Evolutionary conservation across 2,113 vertebrate genomes (phyloP).

Genomic region (Capreolus pygargus): DNA sequence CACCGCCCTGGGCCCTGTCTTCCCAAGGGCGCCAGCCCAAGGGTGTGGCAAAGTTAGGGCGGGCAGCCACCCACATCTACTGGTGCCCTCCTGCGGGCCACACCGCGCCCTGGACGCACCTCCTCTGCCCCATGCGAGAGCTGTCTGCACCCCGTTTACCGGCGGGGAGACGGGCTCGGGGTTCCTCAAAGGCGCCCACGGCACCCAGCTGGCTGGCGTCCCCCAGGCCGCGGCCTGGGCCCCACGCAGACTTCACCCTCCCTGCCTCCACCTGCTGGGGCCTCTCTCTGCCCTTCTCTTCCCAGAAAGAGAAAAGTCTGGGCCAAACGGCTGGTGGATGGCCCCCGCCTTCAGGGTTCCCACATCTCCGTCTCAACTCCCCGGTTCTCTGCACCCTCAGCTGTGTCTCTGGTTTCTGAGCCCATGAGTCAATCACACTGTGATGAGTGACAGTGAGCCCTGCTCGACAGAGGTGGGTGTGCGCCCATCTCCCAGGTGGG

Average conservation of each 20-base stretch:
- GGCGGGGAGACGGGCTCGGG: rapidly evolving
- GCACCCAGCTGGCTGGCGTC: background rate
- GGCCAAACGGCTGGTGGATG: rapidly evolving
- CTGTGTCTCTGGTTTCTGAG: background rate
- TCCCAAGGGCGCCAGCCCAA: background rate
- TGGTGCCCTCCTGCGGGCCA: background rate
- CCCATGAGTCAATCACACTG: rapidly evolving
- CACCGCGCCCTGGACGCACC: rapidly evolving
- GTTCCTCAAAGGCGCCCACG: background rate
- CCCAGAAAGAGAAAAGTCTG: background rate
- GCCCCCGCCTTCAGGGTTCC: no score
- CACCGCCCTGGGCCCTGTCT: background rate
- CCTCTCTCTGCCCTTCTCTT: background rate
- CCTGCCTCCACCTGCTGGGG: rapidly evolving
- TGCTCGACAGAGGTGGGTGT: rapidly evolving
- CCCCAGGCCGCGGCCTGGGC: background rate
- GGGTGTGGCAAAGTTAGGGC: background rate
- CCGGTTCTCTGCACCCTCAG: background rate
- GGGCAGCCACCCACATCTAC: background rate
- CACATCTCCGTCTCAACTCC: rapidly evolving
- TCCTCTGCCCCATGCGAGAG: background rate
- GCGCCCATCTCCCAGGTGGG: background rate
- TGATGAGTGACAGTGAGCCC: rapidly evolving
- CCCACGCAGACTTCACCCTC: background rate
- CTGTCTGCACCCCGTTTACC: no score